Base-by-base conservation (phyloP, 1,140 invertebrate genomes). In the Notospermus geniculatus region DNA sequence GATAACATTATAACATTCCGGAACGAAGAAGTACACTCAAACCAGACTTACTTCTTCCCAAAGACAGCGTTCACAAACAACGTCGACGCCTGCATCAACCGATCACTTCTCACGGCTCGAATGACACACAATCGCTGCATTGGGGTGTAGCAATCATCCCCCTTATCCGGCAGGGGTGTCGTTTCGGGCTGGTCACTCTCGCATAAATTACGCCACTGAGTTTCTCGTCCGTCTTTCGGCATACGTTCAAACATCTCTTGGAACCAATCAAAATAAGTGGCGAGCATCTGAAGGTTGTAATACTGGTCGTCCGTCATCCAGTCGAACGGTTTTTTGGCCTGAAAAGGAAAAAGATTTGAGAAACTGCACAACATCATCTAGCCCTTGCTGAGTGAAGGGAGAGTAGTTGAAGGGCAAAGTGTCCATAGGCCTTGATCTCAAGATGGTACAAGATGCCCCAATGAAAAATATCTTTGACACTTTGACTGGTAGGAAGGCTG, bases 301-400 rank as follows among this genome's bases (percentile, higher is more conserved):
- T 77, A 82, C 69, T 79, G 76, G 30, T 82, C 80, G 61, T 82
- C 80, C 9, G 71, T 70, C 80, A 82, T 82, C 80, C 80, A 82
- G 57, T 81, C 80, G 70, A 82, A 82, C n/a, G 77, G 74, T 57
- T 82, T 82, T 69, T 80, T 82, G 29, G 71, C 64, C 46, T 75
- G 67, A 50, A 27, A 19, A 7, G 32, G 15, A 36, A 36, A 7
- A 15, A 36, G 15, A 36, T n/a, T n/a, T n/a, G n/a, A n/a, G n/a
- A n/a, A n/a, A n/a, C n/a, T n/a, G n/a, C n/a, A n/a, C n/a, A n/a
- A n/a, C n/a, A n/a, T n/a, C n/a, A n/a, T n/a, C n/a, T n/a, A n/a
- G n/a, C n/a, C n/a, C n/a, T n/a, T n/a, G n/a, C n/a, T n/a, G n/a
- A n/a, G n/a, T n/a, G n/a, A n/a, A n/a, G n/a, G n/a, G n/a, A n/a